Conservation (phyloP, 2,888 invertebrate genomes). For the Tillus elongatus region DNA sequence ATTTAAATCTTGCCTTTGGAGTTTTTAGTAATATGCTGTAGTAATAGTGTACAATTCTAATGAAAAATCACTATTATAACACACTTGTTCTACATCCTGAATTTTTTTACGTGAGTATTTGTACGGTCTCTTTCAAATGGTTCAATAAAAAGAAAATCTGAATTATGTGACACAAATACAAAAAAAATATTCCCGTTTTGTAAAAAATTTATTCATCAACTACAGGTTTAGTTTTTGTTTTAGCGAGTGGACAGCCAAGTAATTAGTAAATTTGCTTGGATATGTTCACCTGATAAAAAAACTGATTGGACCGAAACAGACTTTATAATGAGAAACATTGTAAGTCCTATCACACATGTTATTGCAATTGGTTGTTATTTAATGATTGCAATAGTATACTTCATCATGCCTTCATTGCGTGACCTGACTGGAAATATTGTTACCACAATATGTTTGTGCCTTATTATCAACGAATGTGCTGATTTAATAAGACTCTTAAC, state of each 20-base stretch:
- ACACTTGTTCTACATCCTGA: no score
- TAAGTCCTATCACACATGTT: conserved; percentile 69
- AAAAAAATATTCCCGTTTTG: no score
- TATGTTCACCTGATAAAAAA: conserved; percentile 63
- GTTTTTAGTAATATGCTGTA: no score
- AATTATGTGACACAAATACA: no score
- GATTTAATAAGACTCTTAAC: conserved; percentile 71
- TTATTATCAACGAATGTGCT: conserved; percentile 68
- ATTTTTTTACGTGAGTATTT: no score
- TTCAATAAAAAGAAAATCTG: no score
- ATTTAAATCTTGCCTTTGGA: no score
- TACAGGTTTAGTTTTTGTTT: conserved; percentile 11
- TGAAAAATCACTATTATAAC: no score
- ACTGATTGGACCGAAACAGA: conserved; percentile 65
- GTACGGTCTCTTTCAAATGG: no score
- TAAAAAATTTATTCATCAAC: conserved; percentile 6
- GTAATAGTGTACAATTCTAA: no score
- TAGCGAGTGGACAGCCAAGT: conserved; percentile 48
- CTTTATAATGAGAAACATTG: conserved; percentile 63
- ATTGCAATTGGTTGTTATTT: conserved; percentile 62
- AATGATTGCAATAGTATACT: conserved; percentile 68
- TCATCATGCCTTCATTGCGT: conserved; percentile 70
- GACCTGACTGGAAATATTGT: conserved; percentile 79
- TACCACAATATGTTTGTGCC: conserved; percentile 69
- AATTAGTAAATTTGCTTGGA: conserved; percentile 59